Percentiles rank a stretch among this genome's conserved stretches.
phyloP scores from a whole-genome alignment of 2,888 invertebrate species.

The Nomada goodeniana region DNA sequence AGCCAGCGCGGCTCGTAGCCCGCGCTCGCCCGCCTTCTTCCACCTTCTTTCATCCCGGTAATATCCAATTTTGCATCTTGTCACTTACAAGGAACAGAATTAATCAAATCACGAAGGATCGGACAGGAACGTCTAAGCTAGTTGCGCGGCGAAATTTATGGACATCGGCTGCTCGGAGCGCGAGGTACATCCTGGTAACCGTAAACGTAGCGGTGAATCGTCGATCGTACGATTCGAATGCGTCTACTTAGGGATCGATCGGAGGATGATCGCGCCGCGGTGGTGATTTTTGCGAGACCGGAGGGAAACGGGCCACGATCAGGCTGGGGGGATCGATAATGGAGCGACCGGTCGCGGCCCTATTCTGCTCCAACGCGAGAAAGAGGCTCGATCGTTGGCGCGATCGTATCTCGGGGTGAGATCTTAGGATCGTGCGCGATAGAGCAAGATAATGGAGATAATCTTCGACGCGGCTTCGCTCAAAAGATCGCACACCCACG shows the following conservation, averaged over 20 bases:
- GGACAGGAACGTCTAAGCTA: constrained; percentile 7
- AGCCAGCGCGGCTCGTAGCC: background rate
- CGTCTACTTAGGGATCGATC: constrained; percentile 54
- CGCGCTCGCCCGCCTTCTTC: background rate
- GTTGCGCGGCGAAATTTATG: constrained; percentile 26
- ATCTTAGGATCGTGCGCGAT: constrained; percentile 82
- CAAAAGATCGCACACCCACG: constrained; percentile 80
- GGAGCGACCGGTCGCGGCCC: constrained; percentile 72
- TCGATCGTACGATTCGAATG: constrained; percentile 40
- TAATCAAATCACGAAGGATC: background rate
- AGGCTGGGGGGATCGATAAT: constrained; percentile 68
- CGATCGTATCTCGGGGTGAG: constrained; percentile 80
- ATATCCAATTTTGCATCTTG: constrained; percentile 2
- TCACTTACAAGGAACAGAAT: background rate
- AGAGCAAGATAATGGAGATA: constrained; percentile 81
- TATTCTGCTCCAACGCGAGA: constrained; percentile 55
- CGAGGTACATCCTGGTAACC: constrained; percentile 14
- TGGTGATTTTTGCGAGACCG: constrained; percentile 50
- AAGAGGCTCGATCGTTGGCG: constrained; percentile 64
- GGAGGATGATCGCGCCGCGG: constrained; percentile 38
- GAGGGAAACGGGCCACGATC: constrained; percentile 43
- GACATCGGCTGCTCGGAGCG: constrained; percentile 8
- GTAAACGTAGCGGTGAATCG: constrained; percentile 41
- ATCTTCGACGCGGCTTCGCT: constrained; percentile 77
- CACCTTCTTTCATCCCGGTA: too few species aligned